Evolutionary conservation across 2,113 vertebrate genomes (phyloP).

Genomic region (Nycticorax nycticorax): DNA sequence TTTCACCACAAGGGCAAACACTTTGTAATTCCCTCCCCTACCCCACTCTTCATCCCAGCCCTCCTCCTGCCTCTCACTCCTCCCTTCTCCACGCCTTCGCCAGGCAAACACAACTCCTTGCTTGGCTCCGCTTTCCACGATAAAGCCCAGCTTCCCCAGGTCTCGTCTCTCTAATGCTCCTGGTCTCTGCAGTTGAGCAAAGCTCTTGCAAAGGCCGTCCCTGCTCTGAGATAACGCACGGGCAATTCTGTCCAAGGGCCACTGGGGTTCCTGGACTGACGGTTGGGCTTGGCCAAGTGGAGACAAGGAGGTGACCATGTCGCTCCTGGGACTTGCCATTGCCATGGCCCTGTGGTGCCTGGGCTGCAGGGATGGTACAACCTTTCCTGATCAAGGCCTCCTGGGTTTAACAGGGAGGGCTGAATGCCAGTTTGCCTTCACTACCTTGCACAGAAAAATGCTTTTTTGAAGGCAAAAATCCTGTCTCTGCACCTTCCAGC

Average conservation of each 20-base stretch:
- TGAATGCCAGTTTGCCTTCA: fast-evolving
- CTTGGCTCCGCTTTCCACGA: neutral
- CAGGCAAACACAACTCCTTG: fast-evolving
- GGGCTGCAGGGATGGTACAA: neutral
- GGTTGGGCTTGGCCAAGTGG: neutral
- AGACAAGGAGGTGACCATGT: neutral
- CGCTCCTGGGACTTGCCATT: neutral
- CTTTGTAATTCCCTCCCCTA: neutral
- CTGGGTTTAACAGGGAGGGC: neutral
- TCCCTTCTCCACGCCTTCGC: neutral
- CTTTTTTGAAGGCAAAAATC: neutral
- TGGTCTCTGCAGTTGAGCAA: neutral
- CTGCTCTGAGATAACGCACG: fast-evolving
- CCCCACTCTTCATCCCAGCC: neutral
- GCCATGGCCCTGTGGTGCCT: fast-evolving
- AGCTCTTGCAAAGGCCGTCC: neutral
- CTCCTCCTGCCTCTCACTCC: neutral
- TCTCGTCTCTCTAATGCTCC: fast-evolving
- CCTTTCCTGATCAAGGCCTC: neutral
- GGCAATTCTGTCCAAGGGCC: neutral
- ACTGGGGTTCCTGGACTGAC: neutral
- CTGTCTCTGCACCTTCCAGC: neutral
- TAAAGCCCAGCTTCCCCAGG: fast-evolving
- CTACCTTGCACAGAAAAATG: neutral
- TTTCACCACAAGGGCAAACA: constrained; percentile 8